A percentile compares a stretch with the other conserved stretches of the same genome.
phyloP scores from a whole-genome alignment of 1,140 invertebrate species.

The Thalassaphorura encarpata region DNA sequence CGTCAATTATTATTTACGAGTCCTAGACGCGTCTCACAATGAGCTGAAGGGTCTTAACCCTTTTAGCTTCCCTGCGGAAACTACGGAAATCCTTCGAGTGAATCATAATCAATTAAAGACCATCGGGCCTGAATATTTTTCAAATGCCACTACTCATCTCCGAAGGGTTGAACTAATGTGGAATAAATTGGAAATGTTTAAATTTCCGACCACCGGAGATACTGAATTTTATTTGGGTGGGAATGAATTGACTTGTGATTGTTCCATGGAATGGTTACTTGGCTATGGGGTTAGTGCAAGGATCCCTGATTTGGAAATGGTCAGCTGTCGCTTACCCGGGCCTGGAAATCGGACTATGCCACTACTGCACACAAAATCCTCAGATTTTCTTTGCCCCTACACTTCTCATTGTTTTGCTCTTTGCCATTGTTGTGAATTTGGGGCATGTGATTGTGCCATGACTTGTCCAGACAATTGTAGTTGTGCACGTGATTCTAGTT shows the following conservation, averaged over 20 bases:
- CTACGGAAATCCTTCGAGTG: slow-evolving; percentile 62
- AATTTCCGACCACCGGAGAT: slow-evolving; percentile 53
- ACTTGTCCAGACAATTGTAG: slow-evolving; percentile 78
- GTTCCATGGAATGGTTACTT: slow-evolving; percentile 67
- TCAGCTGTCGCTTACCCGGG: slow-evolving; percentile 68
- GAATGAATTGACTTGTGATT: slow-evolving; percentile 84
- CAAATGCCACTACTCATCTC: slow-evolving; percentile 76
- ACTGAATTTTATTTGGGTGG: slow-evolving; percentile 84
- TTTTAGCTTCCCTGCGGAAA: slow-evolving; percentile 63
- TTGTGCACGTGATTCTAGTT: slow-evolving; percentile 83
- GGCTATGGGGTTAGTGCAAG: slow-evolving; percentile 58
- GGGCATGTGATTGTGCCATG: slow-evolving; percentile 92
- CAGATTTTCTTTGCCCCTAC: slow-evolving; percentile 47
- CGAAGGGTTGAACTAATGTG: slow-evolving; percentile 73
- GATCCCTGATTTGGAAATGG: slow-evolving; percentile 73
- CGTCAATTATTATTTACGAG: slow-evolving; percentile 42
- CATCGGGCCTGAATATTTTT: slow-evolving; percentile 80
- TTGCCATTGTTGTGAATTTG: slow-evolving; percentile 88
- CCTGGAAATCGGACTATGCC: slow-evolving; percentile 40
- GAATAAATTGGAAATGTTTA: slow-evolving; percentile 75
- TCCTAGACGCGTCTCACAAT: slow-evolving; percentile 77
- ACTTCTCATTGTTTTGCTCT: slow-evolving; percentile 84
- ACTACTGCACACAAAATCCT: slow-evolving; percentile 63
- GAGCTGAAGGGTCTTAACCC: slow-evolving; percentile 66
- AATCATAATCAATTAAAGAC: slow-evolving; percentile 77